Base-by-base conservation (phyloP, 1,140 invertebrate species). In the Asbolus verrucosus region DNA sequence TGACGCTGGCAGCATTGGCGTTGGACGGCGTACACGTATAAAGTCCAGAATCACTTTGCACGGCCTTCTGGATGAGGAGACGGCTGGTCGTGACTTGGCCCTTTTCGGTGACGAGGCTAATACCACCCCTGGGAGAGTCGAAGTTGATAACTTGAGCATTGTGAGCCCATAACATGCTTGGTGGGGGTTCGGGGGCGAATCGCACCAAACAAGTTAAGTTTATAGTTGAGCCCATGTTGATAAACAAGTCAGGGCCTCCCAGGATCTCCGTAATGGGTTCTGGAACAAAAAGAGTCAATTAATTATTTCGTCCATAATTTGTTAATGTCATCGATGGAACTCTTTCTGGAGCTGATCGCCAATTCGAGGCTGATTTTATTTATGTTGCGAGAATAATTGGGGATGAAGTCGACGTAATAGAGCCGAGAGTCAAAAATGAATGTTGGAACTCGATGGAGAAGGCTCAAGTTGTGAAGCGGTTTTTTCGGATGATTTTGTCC, bases 201-300 rank as follows among this genome's bases (percentile, higher is more conserved):
- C 87, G 87, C 6, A 95, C 91, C 70, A 93, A 86, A 82, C 94
- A 95, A 0, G 93, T 95, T 46, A 95, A 82, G 83, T 95, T 95
- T 80, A 95, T 94, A 31, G 92, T 94, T 71, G 92, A 94, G 38
- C 92, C 92, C 75, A 89, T 89, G 82, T 94, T 92, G 78, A 95
- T 92, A 82, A 90, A 93, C 71, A 95, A 79, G 75, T 94, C 92
- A 0, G 90, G 88, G 14, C 91, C 92, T 8, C 93, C 93, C 61
- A 91, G 80, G 68, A 95, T 91, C 80, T 92, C 89, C 1, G 93
- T 94, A 72, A 92, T 89, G 19, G 93, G 92, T 80, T 94, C 93
- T 95, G 86, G 18, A 85, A 87, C 76, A 72, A 73, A 79, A 62
- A 39, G 31, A 65, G 6, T 2, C 11, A 24, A 54, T 62, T 62